phyloP scores from a whole-genome alignment of 1,140 invertebrate genomes.

The Venustaconcha ellipsiformis region DNA sequence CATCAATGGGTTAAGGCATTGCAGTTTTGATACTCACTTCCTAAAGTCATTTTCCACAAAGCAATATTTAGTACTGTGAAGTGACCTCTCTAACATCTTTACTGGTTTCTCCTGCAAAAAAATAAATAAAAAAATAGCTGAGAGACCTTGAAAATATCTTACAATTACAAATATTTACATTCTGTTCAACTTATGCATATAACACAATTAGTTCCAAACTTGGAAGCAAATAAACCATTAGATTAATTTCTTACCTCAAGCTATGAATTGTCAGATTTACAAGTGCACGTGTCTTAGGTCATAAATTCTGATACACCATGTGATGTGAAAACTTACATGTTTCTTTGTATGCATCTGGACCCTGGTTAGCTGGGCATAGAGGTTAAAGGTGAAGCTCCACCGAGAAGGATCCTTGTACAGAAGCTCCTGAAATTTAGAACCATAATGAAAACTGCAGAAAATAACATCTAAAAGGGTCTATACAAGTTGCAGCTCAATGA shows the following conservation, averaged over 20 bases:
- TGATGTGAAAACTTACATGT: slow-evolving; percentile 45
- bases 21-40: slow-evolving; percentile 46
- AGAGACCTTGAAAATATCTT: too few species aligned
- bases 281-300: background rate
- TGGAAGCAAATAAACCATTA: background rate
- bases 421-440: slow-evolving; percentile 48
- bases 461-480: background rate
- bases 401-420: slow-evolving; percentile 64
- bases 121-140: background rate
- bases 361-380: slow-evolving; percentile 65
- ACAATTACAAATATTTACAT: too few species aligned
- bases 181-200: too few species aligned
- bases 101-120: slow-evolving; percentile 58
- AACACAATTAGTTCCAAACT: background rate
- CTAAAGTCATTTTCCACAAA: slow-evolving; percentile 65
- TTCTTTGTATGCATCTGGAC: slow-evolving; percentile 61
- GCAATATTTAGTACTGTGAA: slow-evolving; percentile 63
- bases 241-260: background rate
- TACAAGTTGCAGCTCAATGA: background rate
- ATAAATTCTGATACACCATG: background rate
- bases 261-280: background rate
- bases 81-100: slow-evolving; percentile 64
- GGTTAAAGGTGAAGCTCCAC: slow-evolving; percentile 67
- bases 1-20: too few species aligned
- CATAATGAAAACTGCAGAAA: background rate